Base-by-base conservation (phyloP, 1,140 invertebrate genomes). In the Forficula auricularia region DNA sequence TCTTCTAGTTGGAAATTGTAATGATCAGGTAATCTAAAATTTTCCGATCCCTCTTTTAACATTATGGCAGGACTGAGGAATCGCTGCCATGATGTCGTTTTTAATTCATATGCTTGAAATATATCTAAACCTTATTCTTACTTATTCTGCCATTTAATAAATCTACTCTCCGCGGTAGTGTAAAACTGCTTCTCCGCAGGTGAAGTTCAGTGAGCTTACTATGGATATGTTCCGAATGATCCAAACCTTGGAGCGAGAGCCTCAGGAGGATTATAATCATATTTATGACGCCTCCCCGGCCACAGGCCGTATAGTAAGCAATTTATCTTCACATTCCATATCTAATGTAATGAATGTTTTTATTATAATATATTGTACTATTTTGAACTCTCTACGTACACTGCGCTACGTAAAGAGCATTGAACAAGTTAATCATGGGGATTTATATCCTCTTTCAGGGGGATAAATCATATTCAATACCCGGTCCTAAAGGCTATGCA, bases 141-240 rank as follows among this genome's bases (percentile, higher is more conserved):
- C 10, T 20, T 2, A 20, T 20, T 40, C 38, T 40, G n/a, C 8
- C n/a, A n/a, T 13, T 13, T 35, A 35, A 16, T 13, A 20, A 40
- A 27, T 36, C 34, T 19, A 36, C 34, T 36, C 22, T 35, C 33
- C 33, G 16, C 30, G 40, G 34, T 36, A 36, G 34, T 36, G 34
- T 36, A 36, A 14, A 14, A 36, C 13, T 36, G 2, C n/a, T 20
- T 42, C 19, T 3, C 48, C 52, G 12, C 56, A 75, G 72, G 85
- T 91, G n/a, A 95, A 95, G 63, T 96, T 96, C 66, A 94, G 88
- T 51, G 91, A 96, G 63, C 65, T 97, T 42, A 95, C 92, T 14
- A 80, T 98, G 67, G 92, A 98, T 63, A 98, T 97, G 91, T 98
- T 90, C 59, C 71, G 90, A 50, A 95, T 98, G 79, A 70, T 96